Base-by-base conservation (phyloP, 2,888 invertebrate species). In the Agrypnus murinus region DNA sequence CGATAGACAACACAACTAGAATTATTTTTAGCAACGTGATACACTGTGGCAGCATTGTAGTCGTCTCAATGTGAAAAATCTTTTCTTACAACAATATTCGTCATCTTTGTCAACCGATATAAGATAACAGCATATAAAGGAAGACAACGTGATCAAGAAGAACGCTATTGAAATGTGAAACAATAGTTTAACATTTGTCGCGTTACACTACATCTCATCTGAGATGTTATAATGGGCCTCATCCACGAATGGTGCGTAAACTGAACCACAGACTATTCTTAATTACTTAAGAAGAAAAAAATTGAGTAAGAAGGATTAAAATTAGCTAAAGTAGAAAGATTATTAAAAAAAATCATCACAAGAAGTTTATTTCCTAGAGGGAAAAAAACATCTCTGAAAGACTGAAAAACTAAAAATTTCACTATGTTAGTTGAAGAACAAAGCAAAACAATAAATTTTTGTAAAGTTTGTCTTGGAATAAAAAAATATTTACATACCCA, bases 1-100 rank as follows among this genome's bases (percentile, higher is more conserved):
- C 71, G 72, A 69, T 72, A 72, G 72, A 72, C 72, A 72, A 72
- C 72, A 72, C 69, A 72, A 68, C 72, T 68, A 53, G 57, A 43
- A 55, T 71, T 74, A 74, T 74, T 74, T 74, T 71, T 74, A 74
- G 74, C 71, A 63, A 67, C 65, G 48, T 69, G 69, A 72, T 72
- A 72, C 66, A 65, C 69, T 58, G 68, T 65, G 63, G 60, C 65
- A 62, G 68, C 69, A 74, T 71, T 74, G 71, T 74, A 68, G 68
- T 69, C 64, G 64, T 64, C 53, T 34, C 34, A 46, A 31, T 55
- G 40, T 25, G 59, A 36, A 58, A 25, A 73, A 65, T 65, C 46
- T 57, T 50, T 65, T 50, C 34, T 45, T 55, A 70, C 66, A 46
- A 43, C 55, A 53, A n/a, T 19, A 25, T 17, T 14, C 12, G 59